These are phyloP conservation scores for Anticlea derivata DNA, from an alignment of 2,888 invertebrate genomes.

Conservation along the genomic window DNA sequence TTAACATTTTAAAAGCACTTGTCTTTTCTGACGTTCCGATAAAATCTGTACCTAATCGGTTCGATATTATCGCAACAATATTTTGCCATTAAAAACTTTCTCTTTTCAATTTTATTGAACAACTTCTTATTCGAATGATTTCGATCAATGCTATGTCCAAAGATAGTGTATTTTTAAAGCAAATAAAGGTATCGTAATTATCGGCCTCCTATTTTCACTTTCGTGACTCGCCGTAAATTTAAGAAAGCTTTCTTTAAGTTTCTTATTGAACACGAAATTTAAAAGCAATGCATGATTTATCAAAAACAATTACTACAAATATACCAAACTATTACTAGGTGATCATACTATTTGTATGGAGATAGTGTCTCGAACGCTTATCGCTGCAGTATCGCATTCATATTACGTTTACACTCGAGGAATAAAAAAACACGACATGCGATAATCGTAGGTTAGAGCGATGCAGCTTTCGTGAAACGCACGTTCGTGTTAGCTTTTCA, in stretches of 20 bases:
- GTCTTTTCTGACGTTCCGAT: slow-evolving; percentile 30
- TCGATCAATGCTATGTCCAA: slow-evolving; percentile 16
- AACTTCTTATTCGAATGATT: slow-evolving; percentile 25
- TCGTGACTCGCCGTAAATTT: not conserved
- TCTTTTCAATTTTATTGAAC: slow-evolving; percentile 27
- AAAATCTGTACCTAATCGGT: slow-evolving; percentile 34
- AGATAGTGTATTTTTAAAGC: slow-evolving; percentile 1
- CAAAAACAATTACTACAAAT: no score
- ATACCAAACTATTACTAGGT: no score
- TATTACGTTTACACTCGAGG: no score
- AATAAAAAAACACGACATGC: no score
- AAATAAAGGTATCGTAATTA: slow-evolving; percentile 2
- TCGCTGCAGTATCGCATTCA: no score
- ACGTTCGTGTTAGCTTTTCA: no score
- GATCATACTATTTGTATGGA: no score
- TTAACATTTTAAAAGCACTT: slow-evolving; percentile 30
- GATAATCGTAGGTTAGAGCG: no score
- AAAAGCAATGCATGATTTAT: no score
- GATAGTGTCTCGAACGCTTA: no score
- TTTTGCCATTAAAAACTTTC: slow-evolving; percentile 33
- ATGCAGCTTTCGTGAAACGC: no score
- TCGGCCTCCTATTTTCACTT: not conserved
- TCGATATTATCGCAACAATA: slow-evolving; percentile 28
- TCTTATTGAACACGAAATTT: no score
- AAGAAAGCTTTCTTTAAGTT: not conserved